Base-by-base conservation (phyloP, 2,113 vertebrate genomes). In the Barnardius zonarius region DNA sequence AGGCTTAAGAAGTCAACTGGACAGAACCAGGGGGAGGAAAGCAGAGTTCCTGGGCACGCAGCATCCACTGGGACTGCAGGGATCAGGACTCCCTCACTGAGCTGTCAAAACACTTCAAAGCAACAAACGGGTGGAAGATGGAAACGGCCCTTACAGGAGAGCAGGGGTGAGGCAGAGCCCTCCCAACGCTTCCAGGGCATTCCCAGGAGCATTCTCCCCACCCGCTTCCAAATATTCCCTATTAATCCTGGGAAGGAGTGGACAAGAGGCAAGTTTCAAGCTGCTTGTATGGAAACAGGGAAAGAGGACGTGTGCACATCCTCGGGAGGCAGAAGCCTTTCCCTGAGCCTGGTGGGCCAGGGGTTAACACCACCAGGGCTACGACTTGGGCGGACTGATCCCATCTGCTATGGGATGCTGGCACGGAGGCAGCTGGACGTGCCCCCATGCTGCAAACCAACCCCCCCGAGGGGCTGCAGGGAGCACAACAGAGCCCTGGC, bases 281-380 rank as follows among this genome's bases (percentile, higher is more conserved):
- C 33, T 35, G 13, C 57, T 35, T 24, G 33, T 35, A 23, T 10
- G 54, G 51, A 43, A 48, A 28, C 0, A 13, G n/a, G 39, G 18
- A 7, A 8, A 44, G 43, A 91, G 66, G 84, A n/a, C 46, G 70
- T 0, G 18, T 0, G 18, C 0, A 4, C 11, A 1, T 16, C 30
- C 81, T 74, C 7, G 1, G 63, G 28, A 55, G 46, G n/a, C 2
- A 30, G 46, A 48, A 59, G n/a, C 16, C 24, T 3, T 14, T 20
- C 46, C 13, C 52, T 5, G 17, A 19, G 28, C 7, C 17, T 24
- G 10, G 70, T 3, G 17, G 51, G 57, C 11, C 10, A 33, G 68
- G 46, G 55, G 35, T 23, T 39, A 16, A n/a, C 10, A 41, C 12
- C 49, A 55, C 9, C 16, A 6, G 52, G 20, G 64, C 62, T 30